A percentile compares a stretch with the other conserved stretches of the same genome.
Evolutionary conservation across 35 echinoderm and acorn worm genomes (phyloP).

Genomic region (Ophiothrix spiculata): DNA sequence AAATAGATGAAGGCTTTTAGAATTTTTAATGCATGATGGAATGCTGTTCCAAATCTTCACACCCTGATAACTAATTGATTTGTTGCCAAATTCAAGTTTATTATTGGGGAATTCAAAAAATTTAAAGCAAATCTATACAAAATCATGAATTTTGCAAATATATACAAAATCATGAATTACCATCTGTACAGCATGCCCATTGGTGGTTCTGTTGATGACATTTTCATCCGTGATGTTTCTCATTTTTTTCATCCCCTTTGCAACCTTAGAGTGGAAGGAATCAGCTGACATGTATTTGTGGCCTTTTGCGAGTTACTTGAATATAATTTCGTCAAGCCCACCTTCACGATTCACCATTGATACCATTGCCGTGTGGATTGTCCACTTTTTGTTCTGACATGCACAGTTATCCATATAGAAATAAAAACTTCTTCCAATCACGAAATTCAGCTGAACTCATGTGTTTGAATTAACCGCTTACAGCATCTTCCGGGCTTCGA

Average conservation of each 20-base stretch:
- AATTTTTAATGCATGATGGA: too few species aligned
- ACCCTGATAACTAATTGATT: too few species aligned
- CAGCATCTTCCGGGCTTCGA: neutral
- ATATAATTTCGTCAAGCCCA: slow-evolving; percentile 21
- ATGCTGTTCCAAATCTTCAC: too few species aligned
- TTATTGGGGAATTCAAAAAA: too few species aligned
- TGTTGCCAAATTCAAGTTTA: too few species aligned
- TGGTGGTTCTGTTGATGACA: neutral
- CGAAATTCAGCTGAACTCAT: neutral
- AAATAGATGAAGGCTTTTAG: too few species aligned
- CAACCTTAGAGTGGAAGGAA: neutral
- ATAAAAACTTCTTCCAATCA: neutral
- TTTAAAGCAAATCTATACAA: too few species aligned
- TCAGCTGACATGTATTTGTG: slow-evolving; percentile 22
- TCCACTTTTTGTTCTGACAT: slow-evolving; percentile 12
- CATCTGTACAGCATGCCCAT: neutral
- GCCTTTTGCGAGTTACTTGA: slow-evolving; percentile 22
- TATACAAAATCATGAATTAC: neutral
- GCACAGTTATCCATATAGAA: slow-evolving; percentile 29
- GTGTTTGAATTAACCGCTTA: neutral
- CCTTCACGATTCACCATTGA: neutral
- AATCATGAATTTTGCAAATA: too few species aligned
- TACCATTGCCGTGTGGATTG: slow-evolving; percentile 20
- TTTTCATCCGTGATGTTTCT: neutral
- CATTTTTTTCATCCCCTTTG: slow-evolving; percentile 25